Evolutionary conservation across 2,113 vertebrate genomes (phyloP).

Genomic region (Zapus hudsonius): DNA sequence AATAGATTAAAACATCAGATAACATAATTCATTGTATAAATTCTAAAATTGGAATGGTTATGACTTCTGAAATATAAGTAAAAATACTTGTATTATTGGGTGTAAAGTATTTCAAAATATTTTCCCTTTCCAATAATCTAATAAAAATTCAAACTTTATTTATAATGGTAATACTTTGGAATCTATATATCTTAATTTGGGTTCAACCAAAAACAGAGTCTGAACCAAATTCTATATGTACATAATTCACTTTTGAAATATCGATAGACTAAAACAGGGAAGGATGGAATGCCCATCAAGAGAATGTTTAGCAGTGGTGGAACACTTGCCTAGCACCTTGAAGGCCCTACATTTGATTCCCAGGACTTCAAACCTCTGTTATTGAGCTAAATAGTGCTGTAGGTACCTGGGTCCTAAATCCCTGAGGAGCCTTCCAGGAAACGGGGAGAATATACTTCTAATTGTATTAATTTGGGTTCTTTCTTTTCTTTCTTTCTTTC

Average conservation of each 20-base stretch:
- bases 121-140: conserved; percentile 21
- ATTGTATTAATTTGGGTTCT: no score
- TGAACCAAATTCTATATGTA: neutral
- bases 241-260: neutral
- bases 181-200: neutral
- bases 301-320: no score
- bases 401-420: no score
- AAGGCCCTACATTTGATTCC: no score
- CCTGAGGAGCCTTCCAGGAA: no score
- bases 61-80: conserved; percentile 27
- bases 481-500: no score
- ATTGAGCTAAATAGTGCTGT: no score
- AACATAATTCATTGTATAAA: conserved; percentile 27
- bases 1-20: conserved; percentile 4
- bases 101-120: neutral
- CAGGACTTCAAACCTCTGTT: no score
- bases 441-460: no score
- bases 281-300: no score
- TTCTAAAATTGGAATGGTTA: conserved; percentile 28
- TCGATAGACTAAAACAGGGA: no score
- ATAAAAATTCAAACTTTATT: neutral
- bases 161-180: conserved; percentile 47
- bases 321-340: no score
- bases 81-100: conserved; percentile 44
- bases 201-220: neutral